Evolutionary conservation across 37 sponge, comb jelly and placozoan genomes (phyloP), one percentile per base, ranked within the genome.

Genomic region (Sycon ciliatum): DNA sequence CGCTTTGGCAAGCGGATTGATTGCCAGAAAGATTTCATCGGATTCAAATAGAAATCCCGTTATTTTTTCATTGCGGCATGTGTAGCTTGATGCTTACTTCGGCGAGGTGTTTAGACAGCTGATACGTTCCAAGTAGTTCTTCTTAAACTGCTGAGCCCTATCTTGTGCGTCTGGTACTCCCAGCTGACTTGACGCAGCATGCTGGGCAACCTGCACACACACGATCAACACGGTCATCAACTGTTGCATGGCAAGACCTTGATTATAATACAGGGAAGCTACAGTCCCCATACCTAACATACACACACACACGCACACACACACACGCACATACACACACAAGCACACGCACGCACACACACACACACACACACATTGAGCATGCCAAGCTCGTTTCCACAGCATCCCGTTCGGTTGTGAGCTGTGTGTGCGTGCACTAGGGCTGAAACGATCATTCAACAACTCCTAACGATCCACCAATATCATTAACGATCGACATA

Each of bases 11-110:
- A 42, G 49, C 9, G 9, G 63, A 30, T 60, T 9, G 7, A 9
- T 60, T 60, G 16, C 63, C 63, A 22, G 7, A 23, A 18, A 11
- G 26, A 23, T 22, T 2, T 67, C 68, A 38, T 76, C 77, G 13
- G 67, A 20, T 46, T 46, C 13, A 42, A 42, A 18, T 9, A 9
- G 13, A 42, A 9, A 42, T 42, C 9, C 9, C 49, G 49, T 42
- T 18, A 18, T 13, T 18, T 13, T 42, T 13, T 9, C 13, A 42
- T 42, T 42, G 49, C 13, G 49, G 13, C 49, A 18, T 42, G 49
- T 9, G 9, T 18, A 42, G 9, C 13, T 18, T 18, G 9, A 13
- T 42, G 9, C 9, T 60, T 60, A 60, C 63, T 18, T 60, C 9
- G 63, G 63, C 16, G 7, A 11, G 7, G 27, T 28, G 11, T 11